phyloP scores from a whole-genome alignment of 35 echinoderm and acorn worm species.

The Apostichopus japonicus region DNA sequence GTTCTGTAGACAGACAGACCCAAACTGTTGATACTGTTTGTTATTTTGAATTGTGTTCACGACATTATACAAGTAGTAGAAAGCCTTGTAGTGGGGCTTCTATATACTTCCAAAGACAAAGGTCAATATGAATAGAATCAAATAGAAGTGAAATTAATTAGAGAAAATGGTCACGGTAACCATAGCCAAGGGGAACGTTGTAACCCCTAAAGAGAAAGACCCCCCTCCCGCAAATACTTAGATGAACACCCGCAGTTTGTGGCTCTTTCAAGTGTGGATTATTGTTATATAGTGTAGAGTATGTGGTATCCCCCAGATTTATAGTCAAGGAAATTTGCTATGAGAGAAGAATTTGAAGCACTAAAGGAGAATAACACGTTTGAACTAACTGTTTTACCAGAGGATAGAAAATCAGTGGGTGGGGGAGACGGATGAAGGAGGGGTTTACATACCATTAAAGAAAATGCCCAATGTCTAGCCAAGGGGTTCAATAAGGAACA shows the following conservation, averaged over 20 bases:
- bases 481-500: constrained; percentile 39
- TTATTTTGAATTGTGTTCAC: not conserved
- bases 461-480: constrained; percentile 52
- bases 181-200: not conserved
- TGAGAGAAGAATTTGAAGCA: constrained; percentile 50
- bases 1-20: constrained; percentile 5
- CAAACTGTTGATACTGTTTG: not conserved
- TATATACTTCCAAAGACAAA: not conserved
- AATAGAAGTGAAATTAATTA: not conserved
- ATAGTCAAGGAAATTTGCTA: constrained; percentile 33
- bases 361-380: constrained; percentile 62
- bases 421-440: not conserved
- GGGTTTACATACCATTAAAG: constrained; percentile 46
- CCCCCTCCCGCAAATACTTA: not conserved
- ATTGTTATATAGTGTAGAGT: constrained; percentile 38
- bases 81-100: not conserved
- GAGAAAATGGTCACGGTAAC: not conserved
- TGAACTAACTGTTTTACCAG: constrained; percentile 35
- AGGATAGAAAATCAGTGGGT: constrained; percentile 53
- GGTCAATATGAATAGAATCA: not conserved
- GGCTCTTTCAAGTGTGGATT: constrained; percentile 9
- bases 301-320: constrained; percentile 32
- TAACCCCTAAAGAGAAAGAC: not conserved
- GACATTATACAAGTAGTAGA: not conserved
- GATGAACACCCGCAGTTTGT: not conserved